These are phyloP conservation scores for Spicauda simplicius DNA, from an alignment of 2,888 invertebrate species.

Conservation along the genomic window DNA sequence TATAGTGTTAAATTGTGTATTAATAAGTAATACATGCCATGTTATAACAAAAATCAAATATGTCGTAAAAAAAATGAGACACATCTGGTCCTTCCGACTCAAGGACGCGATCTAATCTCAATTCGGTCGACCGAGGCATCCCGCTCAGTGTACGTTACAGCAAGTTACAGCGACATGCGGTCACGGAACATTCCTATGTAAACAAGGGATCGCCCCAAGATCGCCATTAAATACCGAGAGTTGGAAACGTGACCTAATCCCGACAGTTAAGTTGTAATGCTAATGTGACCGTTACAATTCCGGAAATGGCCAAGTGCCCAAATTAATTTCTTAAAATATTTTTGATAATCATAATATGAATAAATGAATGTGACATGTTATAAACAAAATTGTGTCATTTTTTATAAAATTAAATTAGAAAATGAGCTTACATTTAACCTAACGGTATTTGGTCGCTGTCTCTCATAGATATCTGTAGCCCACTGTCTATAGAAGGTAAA, in stretches of 20 bases:
- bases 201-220: slow-evolving; percentile 28
- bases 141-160: slow-evolving; percentile 6
- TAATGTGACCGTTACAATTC: slow-evolving; percentile 12
- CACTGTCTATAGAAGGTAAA: too few relatives aligned
- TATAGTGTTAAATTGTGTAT: too few relatives aligned
- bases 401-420: too few relatives aligned
- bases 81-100: not conserved
- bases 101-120: slow-evolving; percentile 2
- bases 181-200: slow-evolving; percentile 21
- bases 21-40: too few relatives aligned
- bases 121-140: not conserved
- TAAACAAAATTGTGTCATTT: too few relatives aligned
- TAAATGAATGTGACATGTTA: too few relatives aligned
- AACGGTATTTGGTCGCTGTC: too few relatives aligned
- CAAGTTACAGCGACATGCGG: slow-evolving; percentile 20
- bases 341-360: too few relatives aligned
- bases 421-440: too few relatives aligned
- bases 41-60: too few relatives aligned
- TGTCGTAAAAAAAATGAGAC: too few relatives aligned
- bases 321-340: not conserved
- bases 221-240: slow-evolving; percentile 20
- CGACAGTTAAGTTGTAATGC: slow-evolving; percentile 4
- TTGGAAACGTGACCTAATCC: slow-evolving; percentile 12
- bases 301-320: not conserved
- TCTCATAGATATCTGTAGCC: too few relatives aligned